These are phyloP conservation scores for Pherbina coryleti DNA, from an alignment of 2,888 invertebrate genomes.

Conservation along the genomic window DNA sequence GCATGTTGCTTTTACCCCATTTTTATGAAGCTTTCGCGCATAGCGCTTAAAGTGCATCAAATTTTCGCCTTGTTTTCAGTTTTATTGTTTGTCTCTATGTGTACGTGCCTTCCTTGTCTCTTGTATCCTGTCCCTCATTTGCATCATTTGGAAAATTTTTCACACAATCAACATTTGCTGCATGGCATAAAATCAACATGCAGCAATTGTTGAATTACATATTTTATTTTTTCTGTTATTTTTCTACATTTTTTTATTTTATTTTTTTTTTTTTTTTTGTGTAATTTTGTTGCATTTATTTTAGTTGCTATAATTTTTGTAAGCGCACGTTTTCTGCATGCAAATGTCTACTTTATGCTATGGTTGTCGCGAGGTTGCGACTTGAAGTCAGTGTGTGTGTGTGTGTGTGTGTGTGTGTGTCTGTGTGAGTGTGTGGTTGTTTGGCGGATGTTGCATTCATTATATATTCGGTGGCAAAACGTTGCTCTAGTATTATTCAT, in stretches of 20 bases:
- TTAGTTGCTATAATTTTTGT: constrained; percentile 2
- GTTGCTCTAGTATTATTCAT: background rate
- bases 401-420: too few relatives aligned
- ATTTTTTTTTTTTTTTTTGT: background rate
- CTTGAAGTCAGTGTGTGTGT: background rate
- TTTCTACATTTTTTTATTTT: background rate
- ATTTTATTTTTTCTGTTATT: background rate
- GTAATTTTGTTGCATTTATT: background rate
- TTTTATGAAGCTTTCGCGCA: background rate
- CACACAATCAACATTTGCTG: constrained; percentile 32
- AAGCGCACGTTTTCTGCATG: constrained; percentile 8
- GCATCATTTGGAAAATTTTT: constrained; percentile 3
- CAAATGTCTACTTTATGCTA: constrained; percentile 16
- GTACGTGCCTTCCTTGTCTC: background rate
- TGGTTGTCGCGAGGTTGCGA: background rate
- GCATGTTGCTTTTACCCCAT: background rate
- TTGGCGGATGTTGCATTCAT: constrained; percentile 16
- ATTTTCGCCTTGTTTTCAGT: background rate
- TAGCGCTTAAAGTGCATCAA: constrained; percentile 18
- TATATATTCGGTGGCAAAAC: constrained; percentile 13
- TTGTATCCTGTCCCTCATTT: background rate
- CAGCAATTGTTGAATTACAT: background rate
- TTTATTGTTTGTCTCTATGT: background rate
- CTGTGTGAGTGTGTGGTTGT: background rate
- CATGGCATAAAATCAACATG: constrained; percentile 17